Evolutionary conservation across 1,140 invertebrate genomes (phyloP), one percentile per base, ranked within the genome.

Genomic region (Armadillidium nasatum): DNA sequence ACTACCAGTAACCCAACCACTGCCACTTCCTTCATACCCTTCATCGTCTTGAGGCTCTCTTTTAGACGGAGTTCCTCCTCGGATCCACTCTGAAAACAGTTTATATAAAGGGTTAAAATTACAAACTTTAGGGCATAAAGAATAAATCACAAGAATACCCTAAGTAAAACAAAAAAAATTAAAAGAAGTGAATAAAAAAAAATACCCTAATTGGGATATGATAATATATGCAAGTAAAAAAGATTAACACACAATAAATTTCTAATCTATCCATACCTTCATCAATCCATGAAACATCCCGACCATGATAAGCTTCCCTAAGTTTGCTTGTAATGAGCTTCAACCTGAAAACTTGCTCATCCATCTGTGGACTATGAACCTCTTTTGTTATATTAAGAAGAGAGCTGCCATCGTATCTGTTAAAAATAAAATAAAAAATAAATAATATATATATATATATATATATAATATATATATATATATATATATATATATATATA

Each of bases 261-360:
- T 21, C 19, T 4, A 22, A 3, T n/a, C 13, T 19, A 2, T 22
- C 54, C 72, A 78, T 78, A 76, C 74, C 77, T 13, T 78, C 77
- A 78, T 78, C 77, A 54, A 78, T 78, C 92, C 94, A 95, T 82
- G 95, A 91, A 22, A 97, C 94, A 84, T 97, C 94, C 77, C 91
- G 87, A 0, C 94, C 95, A 83, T 94, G 94, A 85, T 92, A 94
- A 0, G 95, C 94, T 82, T 91, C 92, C 81, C 92, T 89, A 23
- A 98, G 86, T 83, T 93, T 91, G 77, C 88, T 91, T 10, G 91
- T 94, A 74, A 95, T 91, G 4, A 90, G 89, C 81, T 90, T 90
- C 21, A 98, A 85, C 43, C 90, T 87, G 81, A 91, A 90, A 23
- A 92, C 87, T 86, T 96, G 93, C 73, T 93, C 89, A 81, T 88